Conservation (phyloP, 2,797 vertebrate genomes). For the Lagodon rhomboides region DNA sequence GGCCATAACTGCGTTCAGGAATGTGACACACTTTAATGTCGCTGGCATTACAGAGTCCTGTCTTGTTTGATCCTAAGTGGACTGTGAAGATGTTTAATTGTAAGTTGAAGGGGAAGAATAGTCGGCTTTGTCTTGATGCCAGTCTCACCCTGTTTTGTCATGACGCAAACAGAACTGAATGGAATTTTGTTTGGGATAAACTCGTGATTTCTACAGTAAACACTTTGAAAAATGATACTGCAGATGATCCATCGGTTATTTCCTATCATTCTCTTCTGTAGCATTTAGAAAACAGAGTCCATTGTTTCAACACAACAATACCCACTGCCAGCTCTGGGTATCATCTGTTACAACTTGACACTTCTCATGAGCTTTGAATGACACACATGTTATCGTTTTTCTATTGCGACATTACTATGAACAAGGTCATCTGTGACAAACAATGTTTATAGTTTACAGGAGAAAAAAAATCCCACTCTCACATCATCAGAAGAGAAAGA, state of each 20-base stretch:
- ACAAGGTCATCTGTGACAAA: slow-evolving; percentile 29
- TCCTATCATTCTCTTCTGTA: slow-evolving; percentile 17
- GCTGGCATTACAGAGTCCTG: background rate
- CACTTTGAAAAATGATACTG: slow-evolving; percentile 13
- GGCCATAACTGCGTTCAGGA: slow-evolving; percentile 30
- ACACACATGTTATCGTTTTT: slow-evolving; percentile 58
- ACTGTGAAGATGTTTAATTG: slow-evolving; percentile 11
- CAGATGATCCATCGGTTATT: slow-evolving; percentile 16
- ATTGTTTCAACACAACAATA: slow-evolving; percentile 21
- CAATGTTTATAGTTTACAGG: slow-evolving; percentile 56
- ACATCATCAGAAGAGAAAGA: slow-evolving; percentile 43
- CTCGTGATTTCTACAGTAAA: background rate
- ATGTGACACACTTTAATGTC: slow-evolving; percentile 24
- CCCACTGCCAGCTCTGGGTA: slow-evolving; percentile 26
- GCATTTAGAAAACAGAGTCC: slow-evolving; percentile 11
- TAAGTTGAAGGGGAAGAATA: slow-evolving; percentile 3
- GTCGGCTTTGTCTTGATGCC: slow-evolving; percentile 12
- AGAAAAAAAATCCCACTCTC: slow-evolving; percentile 16
- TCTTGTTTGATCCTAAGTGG: slow-evolving; percentile 30
- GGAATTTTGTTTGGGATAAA: slow-evolving; percentile 1
- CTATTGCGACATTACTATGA: slow-evolving; percentile 50
- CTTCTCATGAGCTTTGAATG: slow-evolving; percentile 40
- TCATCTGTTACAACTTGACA: slow-evolving; percentile 43
- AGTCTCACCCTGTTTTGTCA: background rate
- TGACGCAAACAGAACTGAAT: background rate